A percentile compares a stretch with the other conserved stretches of the same genome.
Evolutionary conservation across 2,113 vertebrate genomes (phyloP).

Genomic region (Piaya cayana): DNA sequence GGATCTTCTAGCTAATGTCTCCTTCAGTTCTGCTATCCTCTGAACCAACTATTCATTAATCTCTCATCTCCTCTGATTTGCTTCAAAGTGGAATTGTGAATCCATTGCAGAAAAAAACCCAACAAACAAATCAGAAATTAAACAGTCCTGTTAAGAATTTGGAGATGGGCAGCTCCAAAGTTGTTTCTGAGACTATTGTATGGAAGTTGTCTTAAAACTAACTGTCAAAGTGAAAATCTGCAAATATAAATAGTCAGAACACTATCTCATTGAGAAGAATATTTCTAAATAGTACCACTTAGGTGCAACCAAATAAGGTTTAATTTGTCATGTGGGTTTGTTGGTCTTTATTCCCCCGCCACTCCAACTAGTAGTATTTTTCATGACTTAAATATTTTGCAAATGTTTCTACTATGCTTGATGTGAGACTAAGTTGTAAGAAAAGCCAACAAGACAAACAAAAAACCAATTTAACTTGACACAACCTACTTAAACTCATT

Average conservation of each 20-base stretch:
- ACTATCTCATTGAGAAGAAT: background rate
- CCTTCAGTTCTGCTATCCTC: background rate
- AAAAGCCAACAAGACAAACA: background rate
- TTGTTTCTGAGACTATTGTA: background rate
- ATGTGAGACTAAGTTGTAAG: background rate
- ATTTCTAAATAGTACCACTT: background rate
- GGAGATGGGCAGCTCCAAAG: background rate
- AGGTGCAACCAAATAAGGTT: background rate
- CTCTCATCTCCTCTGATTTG: background rate
- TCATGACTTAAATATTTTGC: background rate
- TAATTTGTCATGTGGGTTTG: background rate
- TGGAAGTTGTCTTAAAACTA: background rate
- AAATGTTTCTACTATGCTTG: background rate
- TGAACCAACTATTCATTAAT: background rate
- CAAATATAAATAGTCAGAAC: background rate
- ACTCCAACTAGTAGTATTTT: background rate
- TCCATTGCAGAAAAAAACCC: background rate
- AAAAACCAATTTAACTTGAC: background rate
- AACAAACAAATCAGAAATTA: background rate
- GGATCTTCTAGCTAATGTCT: background rate
- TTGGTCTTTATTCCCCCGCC: accelerated
- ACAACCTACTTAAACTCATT: background rate
- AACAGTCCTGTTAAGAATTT: background rate
- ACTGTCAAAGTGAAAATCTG: background rate
- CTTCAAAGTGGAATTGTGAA: background rate